Conservation (phyloP, 2,797 vertebrate species). For the Coregonus ussuriensis region DNA sequence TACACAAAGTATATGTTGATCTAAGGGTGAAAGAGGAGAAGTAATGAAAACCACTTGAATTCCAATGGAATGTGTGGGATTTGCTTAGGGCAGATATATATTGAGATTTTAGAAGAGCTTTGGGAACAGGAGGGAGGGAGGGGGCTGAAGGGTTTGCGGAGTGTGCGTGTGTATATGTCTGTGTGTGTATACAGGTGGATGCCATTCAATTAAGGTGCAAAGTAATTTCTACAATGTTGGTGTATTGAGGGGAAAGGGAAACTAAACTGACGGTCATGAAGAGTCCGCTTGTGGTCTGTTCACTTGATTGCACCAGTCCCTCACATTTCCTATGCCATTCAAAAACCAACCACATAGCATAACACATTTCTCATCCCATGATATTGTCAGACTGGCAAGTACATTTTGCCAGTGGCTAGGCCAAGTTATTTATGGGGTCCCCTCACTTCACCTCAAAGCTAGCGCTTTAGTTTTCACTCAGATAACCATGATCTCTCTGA, state of each 20-base stretch:
- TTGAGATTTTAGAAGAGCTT: slow-evolving; percentile 68
- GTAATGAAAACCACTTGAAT: slow-evolving; percentile 66
- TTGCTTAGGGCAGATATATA: slow-evolving; percentile 60
- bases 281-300: slow-evolving; percentile 32
- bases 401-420: not conserved
- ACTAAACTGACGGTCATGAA: slow-evolving; percentile 40
- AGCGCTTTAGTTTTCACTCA: not conserved
- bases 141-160: slow-evolving; percentile 13
- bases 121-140: slow-evolving; percentile 53
- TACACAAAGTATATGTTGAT: slow-evolving; percentile 26
- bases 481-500: not conserved
- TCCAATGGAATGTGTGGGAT: slow-evolving; percentile 76
- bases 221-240: slow-evolving; percentile 48
- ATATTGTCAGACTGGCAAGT: not conserved
- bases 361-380: not conserved
- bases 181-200: slow-evolving; percentile 61
- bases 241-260: slow-evolving; percentile 18
- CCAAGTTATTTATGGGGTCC: not conserved
- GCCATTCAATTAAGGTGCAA: slow-evolving; percentile 55
- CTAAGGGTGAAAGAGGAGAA: slow-evolving; percentile 37
- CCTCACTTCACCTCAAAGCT: not conserved
- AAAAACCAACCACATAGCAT: not conserved
- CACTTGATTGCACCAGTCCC: slow-evolving; percentile 7
- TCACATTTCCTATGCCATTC: not conserved
- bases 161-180: slow-evolving; percentile 4